Conservation (phyloP, 1,140 invertebrate species). For the Homarus americanus region DNA sequence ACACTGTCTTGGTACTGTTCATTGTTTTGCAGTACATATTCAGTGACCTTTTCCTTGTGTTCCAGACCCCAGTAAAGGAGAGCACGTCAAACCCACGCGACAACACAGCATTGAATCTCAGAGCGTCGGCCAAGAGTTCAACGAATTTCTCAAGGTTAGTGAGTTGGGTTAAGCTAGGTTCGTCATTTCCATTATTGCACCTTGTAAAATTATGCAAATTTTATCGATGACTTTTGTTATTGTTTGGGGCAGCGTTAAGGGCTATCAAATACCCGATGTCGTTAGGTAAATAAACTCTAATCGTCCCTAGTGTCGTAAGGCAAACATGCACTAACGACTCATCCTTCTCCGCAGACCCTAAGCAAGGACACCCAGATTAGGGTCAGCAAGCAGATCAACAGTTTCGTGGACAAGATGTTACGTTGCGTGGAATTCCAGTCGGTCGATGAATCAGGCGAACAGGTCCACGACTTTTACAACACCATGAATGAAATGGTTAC, state of each 20-base stretch:
- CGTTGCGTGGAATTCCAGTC: slow-evolving; percentile 74
- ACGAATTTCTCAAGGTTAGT: slow-evolving; percentile 75
- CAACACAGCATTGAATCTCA: slow-evolving; percentile 59
- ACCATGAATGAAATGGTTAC: slow-evolving; percentile 87
- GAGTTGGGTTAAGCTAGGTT: too few relatives aligned
- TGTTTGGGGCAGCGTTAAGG: too few relatives aligned
- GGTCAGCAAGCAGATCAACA: slow-evolving; percentile 65
- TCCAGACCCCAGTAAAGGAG: background rate
- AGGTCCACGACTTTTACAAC: slow-evolving; percentile 94
- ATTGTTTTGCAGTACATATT: too few relatives aligned
- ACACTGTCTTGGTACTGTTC: too few relatives aligned
- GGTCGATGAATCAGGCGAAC: slow-evolving; percentile 93
- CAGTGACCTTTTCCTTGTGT: background rate
- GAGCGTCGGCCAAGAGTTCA: slow-evolving; percentile 60
- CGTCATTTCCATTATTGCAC: too few relatives aligned
- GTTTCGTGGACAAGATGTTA: slow-evolving; percentile 59
- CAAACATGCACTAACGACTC: too few relatives aligned
- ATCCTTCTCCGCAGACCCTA: slow-evolving; percentile 29
- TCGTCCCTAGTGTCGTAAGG: too few relatives aligned
- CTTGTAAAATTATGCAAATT: too few relatives aligned
- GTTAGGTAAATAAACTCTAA: too few relatives aligned
- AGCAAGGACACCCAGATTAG: slow-evolving; percentile 61
- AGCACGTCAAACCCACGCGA: slow-evolving; percentile 13
- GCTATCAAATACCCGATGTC: too few relatives aligned
- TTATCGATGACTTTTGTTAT: too few relatives aligned